Evolutionary conservation across 1,140 invertebrate genomes (phyloP), one percentile per base, ranked within the genome.

Genomic region (Zophobas atratus): DNA sequence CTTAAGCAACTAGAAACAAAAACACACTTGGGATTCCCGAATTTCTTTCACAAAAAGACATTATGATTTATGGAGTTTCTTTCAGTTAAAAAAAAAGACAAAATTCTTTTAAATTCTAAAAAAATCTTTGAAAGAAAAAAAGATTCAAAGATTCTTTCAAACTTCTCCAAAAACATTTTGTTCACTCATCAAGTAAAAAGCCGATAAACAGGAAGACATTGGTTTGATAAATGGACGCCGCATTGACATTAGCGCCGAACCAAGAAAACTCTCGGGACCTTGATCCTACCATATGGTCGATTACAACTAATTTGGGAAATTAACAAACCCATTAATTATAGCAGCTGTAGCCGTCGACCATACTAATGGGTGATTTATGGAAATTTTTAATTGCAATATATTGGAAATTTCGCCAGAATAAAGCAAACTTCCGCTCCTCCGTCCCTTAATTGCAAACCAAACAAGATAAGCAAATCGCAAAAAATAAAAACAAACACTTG

Each of bases 281-380:
- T 51, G 49, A 51, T 51, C 2, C n/a, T 20, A 46, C 43, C 43
- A 46, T 46, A 3, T 46, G 49, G n/a, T 51, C 49, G n/a, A 0
- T 51, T 20, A 51, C 3, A 20, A 51, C 49, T 51, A 51, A 51
- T 51, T 51, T 5, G 49, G 49, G 8, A 51, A 51, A 51, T 51
- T 51, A 51, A 51, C n/a, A 51, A 20, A 51, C 6, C n/a, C 49
- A 51, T 51, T 51, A 51, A 51, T 51, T 51, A 51, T 51, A 20
- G 4, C 49, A 20, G n/a, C 20, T 20, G 20, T 20, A 20, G 20
- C 20, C 20, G 43, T 46, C 8, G 43, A 4, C 3, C 43, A 3
- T 46, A 46, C 43, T 0, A 51, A 20, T 20, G 3, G 49, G 3
- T 51, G 49, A 51, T 51, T 51, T 51, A 51, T 51, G 49, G 49